Conservation (phyloP, 2,113 vertebrate genomes). For the Passerina amoena region DNA sequence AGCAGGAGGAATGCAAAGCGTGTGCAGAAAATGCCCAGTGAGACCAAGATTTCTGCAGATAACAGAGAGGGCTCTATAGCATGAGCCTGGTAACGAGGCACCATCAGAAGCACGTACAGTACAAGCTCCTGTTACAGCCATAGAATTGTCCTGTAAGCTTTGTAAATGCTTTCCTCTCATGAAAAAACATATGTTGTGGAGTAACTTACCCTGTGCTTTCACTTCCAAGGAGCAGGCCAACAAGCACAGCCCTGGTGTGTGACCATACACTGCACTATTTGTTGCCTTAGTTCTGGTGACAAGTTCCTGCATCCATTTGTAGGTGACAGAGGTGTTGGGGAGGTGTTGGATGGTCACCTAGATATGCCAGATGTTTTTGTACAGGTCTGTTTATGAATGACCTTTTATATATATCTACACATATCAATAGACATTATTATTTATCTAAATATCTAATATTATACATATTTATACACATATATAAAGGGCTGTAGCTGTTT, state of each 20-base stretch:
- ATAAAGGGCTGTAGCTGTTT: not conserved
- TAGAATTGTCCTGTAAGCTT: not conserved
- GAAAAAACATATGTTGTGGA: not conserved
- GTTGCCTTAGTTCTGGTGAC: not conserved
- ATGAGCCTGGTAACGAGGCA: not conserved
- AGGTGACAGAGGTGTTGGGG: not conserved
- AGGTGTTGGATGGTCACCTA: too few relatives aligned
- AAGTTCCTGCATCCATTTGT: accelerated
- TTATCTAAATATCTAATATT: not conserved
- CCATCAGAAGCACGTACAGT: not conserved
- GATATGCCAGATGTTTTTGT: not conserved
- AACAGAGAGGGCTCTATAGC: not conserved
- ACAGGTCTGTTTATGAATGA: not conserved
- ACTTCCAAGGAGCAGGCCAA: not conserved
- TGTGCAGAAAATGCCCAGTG: not conserved
- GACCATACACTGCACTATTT: accelerated
- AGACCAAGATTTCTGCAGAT: not conserved
- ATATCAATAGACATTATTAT: not conserved
- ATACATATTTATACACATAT: too few relatives aligned
- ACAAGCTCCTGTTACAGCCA: not conserved
- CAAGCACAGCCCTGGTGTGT: not conserved
- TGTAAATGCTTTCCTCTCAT: not conserved
- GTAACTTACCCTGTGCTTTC: not conserved
- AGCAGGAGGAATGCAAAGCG: constrained; percentile 35
- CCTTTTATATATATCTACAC: not conserved